Evolutionary conservation across 2,888 invertebrate genomes (phyloP).

Genomic region (Acanthopleura granulata): DNA sequence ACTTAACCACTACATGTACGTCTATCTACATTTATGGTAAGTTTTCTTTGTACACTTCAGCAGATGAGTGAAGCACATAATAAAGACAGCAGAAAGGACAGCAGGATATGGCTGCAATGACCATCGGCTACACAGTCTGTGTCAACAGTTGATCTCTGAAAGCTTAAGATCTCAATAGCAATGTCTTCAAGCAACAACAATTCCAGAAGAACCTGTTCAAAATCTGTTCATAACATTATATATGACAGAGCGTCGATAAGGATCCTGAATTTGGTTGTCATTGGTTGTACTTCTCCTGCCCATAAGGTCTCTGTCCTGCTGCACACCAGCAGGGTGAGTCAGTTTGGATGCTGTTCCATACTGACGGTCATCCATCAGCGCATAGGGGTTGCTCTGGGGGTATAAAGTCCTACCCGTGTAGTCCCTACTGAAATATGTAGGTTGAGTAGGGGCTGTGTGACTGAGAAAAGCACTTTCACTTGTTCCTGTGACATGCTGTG

Average conservation of each 20-base stretch:
- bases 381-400: conserved; percentile 60
- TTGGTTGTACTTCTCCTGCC: conserved; percentile 49
- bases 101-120: too few species aligned
- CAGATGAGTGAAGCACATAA: too few species aligned
- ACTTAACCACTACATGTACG: not conserved
- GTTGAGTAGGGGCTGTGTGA: conserved; percentile 55
- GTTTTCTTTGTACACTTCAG: not conserved
- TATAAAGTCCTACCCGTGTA: conserved; percentile 60
- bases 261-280: conserved; percentile 61
- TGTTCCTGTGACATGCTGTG: conserved; percentile 60
- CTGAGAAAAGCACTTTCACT: conserved; percentile 62
- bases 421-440: conserved; percentile 54
- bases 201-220: conserved; percentile 33
- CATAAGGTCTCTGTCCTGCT: conserved; percentile 58
- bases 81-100: too few species aligned
- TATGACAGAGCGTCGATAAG: conserved; percentile 64
- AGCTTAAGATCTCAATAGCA: not conserved
- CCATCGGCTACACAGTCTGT: too few species aligned
- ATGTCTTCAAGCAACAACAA: not conserved
- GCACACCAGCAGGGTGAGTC: conserved; percentile 40
- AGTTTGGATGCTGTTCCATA: conserved; percentile 37
- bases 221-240: conserved; percentile 66
- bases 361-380: conserved; percentile 64
- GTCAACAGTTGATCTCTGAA: too few species aligned
- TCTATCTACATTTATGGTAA: not conserved